phyloP scores from a whole-genome alignment of 1,140 invertebrate genomes.

The Pogonomyrmex barbatus region DNA sequence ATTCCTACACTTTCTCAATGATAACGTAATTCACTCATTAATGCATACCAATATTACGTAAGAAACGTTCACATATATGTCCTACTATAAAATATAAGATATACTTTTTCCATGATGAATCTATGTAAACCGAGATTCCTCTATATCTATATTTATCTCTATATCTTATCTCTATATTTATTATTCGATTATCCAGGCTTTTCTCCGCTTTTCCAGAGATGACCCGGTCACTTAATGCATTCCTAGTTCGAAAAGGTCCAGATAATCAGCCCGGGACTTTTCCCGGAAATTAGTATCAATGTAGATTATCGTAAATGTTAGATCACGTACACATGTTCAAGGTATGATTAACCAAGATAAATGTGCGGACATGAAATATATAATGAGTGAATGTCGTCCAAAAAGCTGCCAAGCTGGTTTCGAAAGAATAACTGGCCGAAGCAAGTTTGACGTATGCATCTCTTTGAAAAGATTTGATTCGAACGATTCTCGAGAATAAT shows the following conservation, averaged over 20 bases:
- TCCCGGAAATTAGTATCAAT: conserved; percentile 55
- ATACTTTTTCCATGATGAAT: background rate
- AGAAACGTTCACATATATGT: background rate
- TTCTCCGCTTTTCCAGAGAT: background rate
- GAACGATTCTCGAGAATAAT: background rate
- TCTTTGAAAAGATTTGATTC: background rate
- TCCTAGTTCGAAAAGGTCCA: background rate
- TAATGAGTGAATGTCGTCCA: conserved; percentile 50
- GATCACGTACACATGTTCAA: conserved; percentile 37
- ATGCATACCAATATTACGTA: conserved; percentile 33
- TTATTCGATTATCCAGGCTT: background rate
- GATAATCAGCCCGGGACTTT: conserved; percentile 43
- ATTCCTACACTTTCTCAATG: background rate
- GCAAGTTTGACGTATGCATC: background rate
- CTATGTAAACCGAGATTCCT: background rate
- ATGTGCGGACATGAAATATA: conserved; percentile 40
- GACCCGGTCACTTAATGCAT: background rate
- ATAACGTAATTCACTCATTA: conserved; percentile 7
- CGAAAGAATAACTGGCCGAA: conserved; percentile 53
- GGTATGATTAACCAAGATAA: conserved; percentile 58
- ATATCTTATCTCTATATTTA: no score
- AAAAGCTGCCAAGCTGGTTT: conserved; percentile 67
- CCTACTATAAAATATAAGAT: conserved; percentile 1
- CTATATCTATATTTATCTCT: no score
- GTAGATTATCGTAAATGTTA: background rate